Percentiles rank a stretch among this genome's conserved stretches.
Conservation (phyloP, 2,113 vertebrate species). For the Tonatia bakeri region DNA sequence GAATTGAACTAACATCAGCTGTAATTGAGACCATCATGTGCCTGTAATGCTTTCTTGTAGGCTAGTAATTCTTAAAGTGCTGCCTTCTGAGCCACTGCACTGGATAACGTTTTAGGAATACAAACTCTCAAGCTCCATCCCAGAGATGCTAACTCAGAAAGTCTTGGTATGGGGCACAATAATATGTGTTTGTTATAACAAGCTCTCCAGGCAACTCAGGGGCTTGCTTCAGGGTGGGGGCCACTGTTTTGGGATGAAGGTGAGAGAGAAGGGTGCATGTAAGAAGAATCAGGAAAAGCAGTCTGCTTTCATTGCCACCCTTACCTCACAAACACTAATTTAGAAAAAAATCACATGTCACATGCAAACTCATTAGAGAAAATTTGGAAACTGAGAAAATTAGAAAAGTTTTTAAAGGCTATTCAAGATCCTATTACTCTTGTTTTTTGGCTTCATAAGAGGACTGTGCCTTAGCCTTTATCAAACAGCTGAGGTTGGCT, state of each 20-base stretch:
- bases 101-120: neutral
- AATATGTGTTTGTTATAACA: neutral
- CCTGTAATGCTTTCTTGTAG: neutral
- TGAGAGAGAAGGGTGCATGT: no score
- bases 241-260: no score
- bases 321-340: neutral
- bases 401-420: neutral
- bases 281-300: neutral
- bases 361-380: neutral
- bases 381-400: neutral
- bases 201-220: neutral
- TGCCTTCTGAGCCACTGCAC: neutral
- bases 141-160: neutral
- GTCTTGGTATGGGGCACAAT: fast-evolving
- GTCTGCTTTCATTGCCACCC: neutral
- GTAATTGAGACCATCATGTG: neutral
- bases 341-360: neutral
- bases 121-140: fast-evolving
- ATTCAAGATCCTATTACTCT: neutral
- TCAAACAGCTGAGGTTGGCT: no score
- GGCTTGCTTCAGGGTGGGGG: neutral
- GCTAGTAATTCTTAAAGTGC: fast-evolving
- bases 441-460: neutral
- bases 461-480: neutral
- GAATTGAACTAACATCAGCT: neutral